phyloP scores from a whole-genome alignment of 2,888 invertebrate genomes.

The Dryobotodes eremita region DNA sequence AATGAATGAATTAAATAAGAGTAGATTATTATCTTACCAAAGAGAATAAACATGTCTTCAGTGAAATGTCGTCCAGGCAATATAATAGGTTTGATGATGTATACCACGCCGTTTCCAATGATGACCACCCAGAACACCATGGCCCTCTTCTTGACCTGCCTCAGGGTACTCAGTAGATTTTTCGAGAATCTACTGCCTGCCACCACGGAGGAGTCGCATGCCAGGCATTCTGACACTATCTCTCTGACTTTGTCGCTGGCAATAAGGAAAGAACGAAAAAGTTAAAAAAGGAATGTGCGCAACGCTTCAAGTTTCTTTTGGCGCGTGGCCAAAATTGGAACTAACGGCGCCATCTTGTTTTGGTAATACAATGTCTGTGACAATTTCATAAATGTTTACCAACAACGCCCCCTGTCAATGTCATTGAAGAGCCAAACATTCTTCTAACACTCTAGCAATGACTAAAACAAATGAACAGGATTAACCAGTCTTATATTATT shows the following conservation, averaged over 20 bases:
- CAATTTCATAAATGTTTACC: no score
- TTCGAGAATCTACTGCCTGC: constrained; percentile 72
- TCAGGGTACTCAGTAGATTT: constrained; percentile 71
- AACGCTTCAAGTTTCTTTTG: not conserved
- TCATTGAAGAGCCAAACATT: not conserved
- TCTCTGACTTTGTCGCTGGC: constrained; percentile 71
- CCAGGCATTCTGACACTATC: constrained; percentile 71
- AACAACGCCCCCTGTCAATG: not conserved
- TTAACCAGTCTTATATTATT: not conserved
- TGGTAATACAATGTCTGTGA: no score
- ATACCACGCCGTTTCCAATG: constrained; percentile 73
- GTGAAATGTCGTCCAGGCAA: constrained; percentile 77
- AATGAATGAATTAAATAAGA: not conserved
- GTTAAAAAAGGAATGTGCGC: not conserved
- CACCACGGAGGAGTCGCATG: constrained; percentile 67
- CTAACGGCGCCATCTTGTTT: not conserved
- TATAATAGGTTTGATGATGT: constrained; percentile 71
- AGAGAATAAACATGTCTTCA: constrained; percentile 69
- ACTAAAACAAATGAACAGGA: not conserved
- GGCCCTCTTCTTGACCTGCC: constrained; percentile 76
- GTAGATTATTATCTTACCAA: constrained; percentile 16
- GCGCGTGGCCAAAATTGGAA: not conserved
- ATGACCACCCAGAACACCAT: constrained; percentile 76
- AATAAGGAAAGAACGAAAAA: not conserved
- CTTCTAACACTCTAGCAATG: not conserved